Evolutionary conservation across 2,113 vertebrate genomes (phyloP).

Genomic region (Phrynocephalus versicolor): DNA sequence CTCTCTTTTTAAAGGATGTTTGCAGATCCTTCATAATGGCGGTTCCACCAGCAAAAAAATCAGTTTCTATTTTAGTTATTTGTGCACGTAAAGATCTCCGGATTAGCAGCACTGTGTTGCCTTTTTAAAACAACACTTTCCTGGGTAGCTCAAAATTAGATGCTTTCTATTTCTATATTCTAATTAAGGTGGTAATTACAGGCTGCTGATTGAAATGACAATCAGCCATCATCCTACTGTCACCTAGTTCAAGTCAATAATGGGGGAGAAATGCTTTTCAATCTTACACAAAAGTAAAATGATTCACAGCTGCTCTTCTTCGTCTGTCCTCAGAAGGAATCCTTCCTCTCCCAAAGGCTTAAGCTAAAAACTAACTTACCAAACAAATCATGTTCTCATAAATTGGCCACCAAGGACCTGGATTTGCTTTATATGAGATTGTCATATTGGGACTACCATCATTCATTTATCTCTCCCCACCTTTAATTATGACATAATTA

Average conservation of each 20-base stretch:
- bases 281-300: slow-evolving; percentile 69
- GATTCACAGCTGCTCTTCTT: slow-evolving; percentile 67
- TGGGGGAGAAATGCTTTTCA: slow-evolving; percentile 27
- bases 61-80: slow-evolving; percentile 56
- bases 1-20: slow-evolving; percentile 41
- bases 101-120: slow-evolving; percentile 56
- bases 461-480: slow-evolving; percentile 33
- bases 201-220: slow-evolving; percentile 69
- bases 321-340: slow-evolving; percentile 54
- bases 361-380: slow-evolving; percentile 67
- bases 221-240: slow-evolving; percentile 64
- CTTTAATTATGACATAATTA: slow-evolving; percentile 32
- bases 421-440: slow-evolving; percentile 32
- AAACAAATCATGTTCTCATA: slow-evolving; percentile 77
- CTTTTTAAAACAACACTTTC: slow-evolving; percentile 49
- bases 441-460: slow-evolving; percentile 65
- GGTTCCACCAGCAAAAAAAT: slow-evolving; percentile 47
- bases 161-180: slow-evolving; percentile 61
- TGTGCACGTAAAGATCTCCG: slow-evolving; percentile 46
- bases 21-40: slow-evolving; percentile 51
- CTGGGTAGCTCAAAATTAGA: slow-evolving; percentile 49
- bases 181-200: slow-evolving; percentile 64
- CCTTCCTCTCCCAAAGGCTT: slow-evolving; percentile 63
- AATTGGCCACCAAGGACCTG: slow-evolving; percentile 67
- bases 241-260: slow-evolving; percentile 53